Evolutionary conservation across 2,797 vertebrate species (phyloP).

Genomic region (Sebastes aleutianus): DNA sequence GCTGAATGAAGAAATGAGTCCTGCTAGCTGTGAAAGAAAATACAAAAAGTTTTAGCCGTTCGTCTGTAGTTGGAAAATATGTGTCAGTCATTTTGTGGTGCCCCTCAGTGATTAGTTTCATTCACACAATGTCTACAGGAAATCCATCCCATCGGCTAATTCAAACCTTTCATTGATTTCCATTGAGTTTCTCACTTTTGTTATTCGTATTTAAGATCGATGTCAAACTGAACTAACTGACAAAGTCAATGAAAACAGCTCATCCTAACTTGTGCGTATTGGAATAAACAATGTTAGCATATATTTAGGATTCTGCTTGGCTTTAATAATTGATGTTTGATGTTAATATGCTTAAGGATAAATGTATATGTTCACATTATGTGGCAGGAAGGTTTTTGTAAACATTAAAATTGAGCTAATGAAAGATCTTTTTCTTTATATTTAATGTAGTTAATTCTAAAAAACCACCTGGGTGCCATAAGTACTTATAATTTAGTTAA

Average conservation of each 20-base stretch:
- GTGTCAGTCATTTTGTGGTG: constrained; percentile 44
- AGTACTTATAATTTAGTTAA: background rate
- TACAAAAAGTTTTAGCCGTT: constrained; percentile 50
- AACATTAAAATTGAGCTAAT: background rate
- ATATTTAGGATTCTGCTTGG: background rate
- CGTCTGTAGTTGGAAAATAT: constrained; percentile 41
- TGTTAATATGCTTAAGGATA: background rate
- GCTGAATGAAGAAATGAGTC: constrained; percentile 57
- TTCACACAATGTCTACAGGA: constrained; percentile 16
- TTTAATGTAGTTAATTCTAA: background rate
- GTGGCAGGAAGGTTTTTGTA: background rate
- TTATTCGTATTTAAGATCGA: constrained; percentile 2
- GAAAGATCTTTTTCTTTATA: background rate
- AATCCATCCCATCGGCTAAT: background rate
- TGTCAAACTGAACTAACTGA: constrained; percentile 3
- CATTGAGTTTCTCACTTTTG: background rate
- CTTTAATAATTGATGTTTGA: background rate
- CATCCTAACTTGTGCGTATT: background rate
- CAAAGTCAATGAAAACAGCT: background rate
- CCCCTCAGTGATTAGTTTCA: constrained; percentile 26
- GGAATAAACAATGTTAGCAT: background rate
- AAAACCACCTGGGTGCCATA: background rate
- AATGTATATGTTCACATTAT: background rate
- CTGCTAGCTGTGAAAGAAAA: constrained; percentile 51
- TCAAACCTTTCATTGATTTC: background rate